Base-by-base conservation (phyloP, 2,113 vertebrate species). In the Antechinus stuartii region DNA sequence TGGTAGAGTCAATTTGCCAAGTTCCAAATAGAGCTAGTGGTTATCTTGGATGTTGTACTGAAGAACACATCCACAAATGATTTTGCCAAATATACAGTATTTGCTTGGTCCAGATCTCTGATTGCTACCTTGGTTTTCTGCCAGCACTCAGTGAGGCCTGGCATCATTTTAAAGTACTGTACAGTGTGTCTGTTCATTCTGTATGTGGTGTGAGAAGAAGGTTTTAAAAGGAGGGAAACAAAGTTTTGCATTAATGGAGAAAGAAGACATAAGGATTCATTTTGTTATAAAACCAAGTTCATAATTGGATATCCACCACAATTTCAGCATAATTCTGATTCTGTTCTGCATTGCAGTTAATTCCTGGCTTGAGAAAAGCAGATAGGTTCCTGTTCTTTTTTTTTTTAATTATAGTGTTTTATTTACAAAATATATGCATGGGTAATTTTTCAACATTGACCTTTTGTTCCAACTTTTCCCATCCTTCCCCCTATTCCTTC, bases 81-180 rank as follows among this genome's bases (percentile, higher is more conserved):
- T 98, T 98, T 98, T 97, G 98, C 98, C 98, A 98, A 98, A 98
- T 98, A 97, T 94, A 97, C 95, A 96, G 95, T 98, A 98, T 98
- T 98, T 98, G 97, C 97, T 98, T 97, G 98, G 98, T 98, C 98
- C 97, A 96, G 96, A 93, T 95, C 96, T 97, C 97, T 94, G 96
- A 96, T 98, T 95, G 98, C 98, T 98, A 55, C 95, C 97, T 96
- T 97, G 97, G 97, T 95, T 97, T 54, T 84, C 95, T 97, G 98
- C 98, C 98, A 98, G 97, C 98, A 94, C 52, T 50, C 49, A 93
- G 96, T 95, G 90, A 98, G 92, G 97, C 95, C 96, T 97, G 98
- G 97, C 97, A 97, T 98, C 98, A 97, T 96, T 98, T 61, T 96
- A 97, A 97, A 97, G 97, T 96, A 97, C 95, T 97, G 0, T 97